Percentiles rank a stretch among this genome's conserved stretches.
phyloP scores from a whole-genome alignment of 2,888 invertebrate genomes.

The Choreutis nemorana region DNA sequence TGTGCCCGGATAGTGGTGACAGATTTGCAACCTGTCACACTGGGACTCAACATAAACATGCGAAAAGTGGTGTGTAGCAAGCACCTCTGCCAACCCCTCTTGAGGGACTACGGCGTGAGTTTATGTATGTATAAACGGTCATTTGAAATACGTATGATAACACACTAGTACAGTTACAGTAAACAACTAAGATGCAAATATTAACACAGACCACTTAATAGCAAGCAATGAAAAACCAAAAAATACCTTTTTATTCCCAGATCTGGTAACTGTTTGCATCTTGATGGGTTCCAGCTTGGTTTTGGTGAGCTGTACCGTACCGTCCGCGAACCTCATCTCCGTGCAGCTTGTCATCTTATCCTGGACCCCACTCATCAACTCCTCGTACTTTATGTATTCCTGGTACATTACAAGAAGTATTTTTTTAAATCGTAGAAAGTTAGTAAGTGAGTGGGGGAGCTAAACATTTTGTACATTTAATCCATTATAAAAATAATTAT shows the following conservation, averaged over 20 bases:
- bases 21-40: too few relatives aligned
- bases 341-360: conserved; percentile 77
- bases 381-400: conserved; percentile 73
- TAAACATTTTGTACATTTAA: neutral
- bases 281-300: conserved; percentile 80
- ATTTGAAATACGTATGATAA: too few relatives aligned
- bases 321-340: conserved; percentile 66
- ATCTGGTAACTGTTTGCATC: conserved; percentile 78
- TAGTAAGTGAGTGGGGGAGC: too few relatives aligned
- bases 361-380: conserved; percentile 70
- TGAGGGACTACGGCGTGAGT: too few relatives aligned
- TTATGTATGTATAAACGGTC: too few relatives aligned
- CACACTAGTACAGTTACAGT: neutral
- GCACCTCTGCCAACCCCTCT: too few relatives aligned
- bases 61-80: too few relatives aligned
- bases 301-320: conserved; percentile 52
- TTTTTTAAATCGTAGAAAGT: conserved; percentile 1
- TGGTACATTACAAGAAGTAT: conserved; percentile 12
- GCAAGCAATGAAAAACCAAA: neutral
- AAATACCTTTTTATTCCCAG: conserved; percentile 86
- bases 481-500: neutral
- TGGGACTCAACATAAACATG: too few relatives aligned
- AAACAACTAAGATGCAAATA: neutral
- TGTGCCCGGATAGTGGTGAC: too few relatives aligned
- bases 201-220: neutral